These are phyloP conservation scores for Drosophila merina DNA, from an alignment of 2,888 invertebrate genomes.

Conservation along the genomic window DNA sequence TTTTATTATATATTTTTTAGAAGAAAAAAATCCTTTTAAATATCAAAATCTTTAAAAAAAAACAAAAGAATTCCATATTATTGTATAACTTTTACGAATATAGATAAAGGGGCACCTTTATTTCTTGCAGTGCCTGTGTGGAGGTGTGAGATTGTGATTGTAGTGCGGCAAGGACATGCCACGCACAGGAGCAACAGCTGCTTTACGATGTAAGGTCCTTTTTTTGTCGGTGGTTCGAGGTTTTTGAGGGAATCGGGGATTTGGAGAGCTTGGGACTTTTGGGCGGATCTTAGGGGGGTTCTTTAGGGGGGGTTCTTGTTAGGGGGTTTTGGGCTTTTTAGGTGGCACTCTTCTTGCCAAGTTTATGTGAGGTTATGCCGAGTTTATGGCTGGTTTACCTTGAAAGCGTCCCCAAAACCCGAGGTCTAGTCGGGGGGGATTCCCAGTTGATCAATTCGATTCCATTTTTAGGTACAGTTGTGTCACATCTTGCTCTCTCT, in stretches of 20 bases:
- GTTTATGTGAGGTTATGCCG: slow-evolving; percentile 57
- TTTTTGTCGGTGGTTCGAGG: not conserved
- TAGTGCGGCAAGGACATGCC: slow-evolving; percentile 44
- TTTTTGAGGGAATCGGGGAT: not conserved
- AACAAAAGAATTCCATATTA: no score
- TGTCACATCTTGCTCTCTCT: slow-evolving; percentile 10
- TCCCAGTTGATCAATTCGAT: slow-evolving; percentile 48
- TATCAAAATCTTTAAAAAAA: no score
- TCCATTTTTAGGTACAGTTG: slow-evolving; percentile 44
- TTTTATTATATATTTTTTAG: no score
- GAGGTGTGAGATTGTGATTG: slow-evolving; percentile 4
- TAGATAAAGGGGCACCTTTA: no score
- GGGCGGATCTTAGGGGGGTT: not conserved
- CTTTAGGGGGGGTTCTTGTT: not conserved
- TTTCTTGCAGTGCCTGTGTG: slow-evolving; percentile 2
- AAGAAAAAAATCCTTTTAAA: no score
- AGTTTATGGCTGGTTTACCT: slow-evolving; percentile 45
- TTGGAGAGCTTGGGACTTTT: not conserved
- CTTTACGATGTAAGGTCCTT: slow-evolving; percentile 33
- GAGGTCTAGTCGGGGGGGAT: slow-evolving; percentile 4
- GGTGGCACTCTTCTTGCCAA: slow-evolving; percentile 59
- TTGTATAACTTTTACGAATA: no score
- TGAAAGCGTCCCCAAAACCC: not conserved
- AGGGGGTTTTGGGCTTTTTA: slow-evolving; percentile 41
- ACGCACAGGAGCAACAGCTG: slow-evolving; percentile 68